Base-by-base conservation (phyloP, 2,888 invertebrate genomes). In the Blastobasis lacticolella region DNA sequence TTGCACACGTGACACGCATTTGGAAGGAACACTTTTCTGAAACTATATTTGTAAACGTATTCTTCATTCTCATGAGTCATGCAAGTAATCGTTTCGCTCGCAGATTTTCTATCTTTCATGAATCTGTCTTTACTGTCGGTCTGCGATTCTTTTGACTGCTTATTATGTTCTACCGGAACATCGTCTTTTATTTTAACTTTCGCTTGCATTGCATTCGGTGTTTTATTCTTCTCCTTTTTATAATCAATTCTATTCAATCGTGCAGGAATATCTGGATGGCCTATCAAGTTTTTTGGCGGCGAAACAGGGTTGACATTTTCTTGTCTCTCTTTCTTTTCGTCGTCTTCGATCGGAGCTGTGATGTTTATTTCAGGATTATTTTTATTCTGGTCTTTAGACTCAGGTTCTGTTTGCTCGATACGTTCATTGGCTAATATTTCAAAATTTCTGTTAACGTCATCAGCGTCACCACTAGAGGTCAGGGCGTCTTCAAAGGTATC, bases 31-130 rank as follows among this genome's bases (percentile, higher is more conserved):
- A 92, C 91, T 66, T 90, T 90, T 7, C 93, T 86, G 50, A 92
- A 92, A 64, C 89, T 91, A 57, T 92, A 91, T 57, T 92, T 90
- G 62, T 92, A 91, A 48, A 92, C 90, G 48, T 91, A 84, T 51
- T 90, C 90, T 51, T 91, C 90, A 42, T 90, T 91, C 37, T 90
- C 90, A 55, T 90, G 90, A 23, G 75, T 86, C 37, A 83, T 67
- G 5, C 67, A 75, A 4, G 74, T 70, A 56, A 72, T 71, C 0
- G 75, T 67, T 53, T 77, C 75, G 10, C 70, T 66, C 6, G 54
- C 56, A 4, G 64, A 61, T 51, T 69, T 69, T 37, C 9, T 8
- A 37, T 74, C 71, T 40, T 63, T 71, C 43, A 56, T 58, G 49
- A 62, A 62, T 51, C 68, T 75, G 5, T 58, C 66, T 61, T 73